A percentile compares a stretch with the other conserved stretches of the same genome.
Evolutionary conservation across 37 sponge, comb jelly and placozoan species (phyloP).

Genomic region (Halichondria panicea): DNA sequence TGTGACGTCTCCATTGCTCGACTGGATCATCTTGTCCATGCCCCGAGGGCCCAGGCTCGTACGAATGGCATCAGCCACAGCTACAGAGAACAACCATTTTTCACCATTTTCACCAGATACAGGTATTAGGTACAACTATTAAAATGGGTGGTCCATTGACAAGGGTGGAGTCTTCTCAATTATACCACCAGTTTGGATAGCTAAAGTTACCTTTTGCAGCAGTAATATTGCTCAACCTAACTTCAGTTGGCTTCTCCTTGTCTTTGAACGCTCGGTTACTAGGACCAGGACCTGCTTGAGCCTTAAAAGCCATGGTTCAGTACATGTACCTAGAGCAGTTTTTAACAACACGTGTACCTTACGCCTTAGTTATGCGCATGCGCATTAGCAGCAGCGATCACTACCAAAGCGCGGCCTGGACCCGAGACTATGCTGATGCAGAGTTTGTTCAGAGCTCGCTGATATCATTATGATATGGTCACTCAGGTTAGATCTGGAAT

Average conservation of each 20-base stretch:
- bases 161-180: not conserved
- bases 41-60: constrained; percentile 99
- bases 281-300: not conserved
- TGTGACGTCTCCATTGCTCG: constrained; percentile 88
- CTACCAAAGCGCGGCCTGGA: too few species aligned
- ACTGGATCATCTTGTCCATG: constrained; percentile 99
- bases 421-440: too few species aligned
- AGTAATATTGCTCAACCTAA: constrained; percentile 89
- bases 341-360: too few species aligned
- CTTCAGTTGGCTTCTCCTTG: constrained; percentile 88
- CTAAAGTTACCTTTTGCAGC: constrained; percentile 86
- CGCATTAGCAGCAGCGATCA: too few species aligned
- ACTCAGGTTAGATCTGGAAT: too few species aligned
- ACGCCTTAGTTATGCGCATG: too few species aligned
- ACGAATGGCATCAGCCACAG: constrained; percentile 97
- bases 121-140: too few species aligned
- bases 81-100: constrained; percentile 29
- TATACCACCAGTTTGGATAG: not conserved
- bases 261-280: constrained; percentile 61
- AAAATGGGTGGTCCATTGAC: not conserved
- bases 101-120: not conserved
- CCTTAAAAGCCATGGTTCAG: constrained; percentile 4
- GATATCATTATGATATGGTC: too few species aligned
- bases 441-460: too few species aligned
- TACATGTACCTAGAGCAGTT: not conserved